Conservation (phyloP, 2,113 vertebrate genomes). For the Hyperoodon ampullatus region DNA sequence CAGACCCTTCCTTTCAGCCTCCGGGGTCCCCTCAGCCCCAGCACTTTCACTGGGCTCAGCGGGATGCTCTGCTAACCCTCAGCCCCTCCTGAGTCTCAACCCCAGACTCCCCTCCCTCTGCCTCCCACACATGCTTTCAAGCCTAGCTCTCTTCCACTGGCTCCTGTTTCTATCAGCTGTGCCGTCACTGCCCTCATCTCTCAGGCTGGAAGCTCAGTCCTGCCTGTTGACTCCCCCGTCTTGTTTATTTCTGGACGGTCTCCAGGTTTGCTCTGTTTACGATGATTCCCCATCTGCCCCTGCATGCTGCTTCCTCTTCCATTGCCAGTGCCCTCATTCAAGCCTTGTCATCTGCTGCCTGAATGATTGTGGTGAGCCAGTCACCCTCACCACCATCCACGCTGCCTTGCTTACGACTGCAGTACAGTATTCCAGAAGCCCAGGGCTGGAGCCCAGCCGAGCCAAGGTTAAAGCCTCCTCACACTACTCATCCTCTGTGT, state of each 20-base stretch:
- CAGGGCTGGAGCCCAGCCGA: neutral
- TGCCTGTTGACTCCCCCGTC: neutral
- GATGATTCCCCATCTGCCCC: neutral
- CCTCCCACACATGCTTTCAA: neutral
- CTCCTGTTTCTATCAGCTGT: accelerated
- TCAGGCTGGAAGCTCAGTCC: neutral
- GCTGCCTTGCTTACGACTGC: neutral
- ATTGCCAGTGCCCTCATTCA: neutral
- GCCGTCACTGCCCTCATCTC: neutral
- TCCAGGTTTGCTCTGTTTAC: neutral
- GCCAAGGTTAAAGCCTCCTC: neutral
- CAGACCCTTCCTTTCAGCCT: neutral
- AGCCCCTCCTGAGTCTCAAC: neutral
- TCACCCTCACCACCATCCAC: accelerated
- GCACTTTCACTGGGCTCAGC: neutral
- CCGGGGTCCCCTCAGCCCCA: neutral
- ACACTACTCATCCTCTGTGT: accelerated
- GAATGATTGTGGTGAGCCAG: neutral
- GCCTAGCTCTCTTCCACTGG: neutral
- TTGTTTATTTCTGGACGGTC: neutral
- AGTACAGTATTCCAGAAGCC: accelerated
- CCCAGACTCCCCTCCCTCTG: neutral
- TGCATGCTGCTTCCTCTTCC: neutral
- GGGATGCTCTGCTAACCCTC: neutral
- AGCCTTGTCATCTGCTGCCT: neutral